phyloP scores from a whole-genome alignment of 2,113 vertebrate genomes.

The Microtus oregoni region DNA sequence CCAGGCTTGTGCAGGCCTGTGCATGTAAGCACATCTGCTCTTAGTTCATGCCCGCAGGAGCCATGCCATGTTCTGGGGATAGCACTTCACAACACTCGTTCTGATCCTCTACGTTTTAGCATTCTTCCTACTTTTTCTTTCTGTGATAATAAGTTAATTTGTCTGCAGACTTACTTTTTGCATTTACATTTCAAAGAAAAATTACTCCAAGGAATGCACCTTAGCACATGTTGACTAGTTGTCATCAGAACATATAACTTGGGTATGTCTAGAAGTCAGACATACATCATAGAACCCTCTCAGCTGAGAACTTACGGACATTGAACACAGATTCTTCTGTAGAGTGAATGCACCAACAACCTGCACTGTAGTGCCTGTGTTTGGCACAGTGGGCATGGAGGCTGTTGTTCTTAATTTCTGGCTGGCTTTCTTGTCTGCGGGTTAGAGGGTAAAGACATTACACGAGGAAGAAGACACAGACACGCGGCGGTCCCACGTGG shows the following conservation, averaged over 20 bases:
- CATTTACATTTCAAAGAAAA: neutral
- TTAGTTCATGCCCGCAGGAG: too few relatives aligned
- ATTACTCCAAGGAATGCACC: neutral
- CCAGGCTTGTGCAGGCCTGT: neutral
- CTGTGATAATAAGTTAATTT: conserved; percentile 33
- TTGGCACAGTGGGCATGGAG: neutral
- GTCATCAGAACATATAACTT: neutral
- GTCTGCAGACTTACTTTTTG: neutral
- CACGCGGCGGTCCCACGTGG: too few relatives aligned
- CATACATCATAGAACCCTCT: neutral
- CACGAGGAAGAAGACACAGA: too few relatives aligned
- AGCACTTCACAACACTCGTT: too few relatives aligned
- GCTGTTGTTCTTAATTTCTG: too few relatives aligned
- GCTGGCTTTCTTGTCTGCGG: too few relatives aligned
- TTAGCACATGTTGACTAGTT: neutral
- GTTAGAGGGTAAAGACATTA: too few relatives aligned
- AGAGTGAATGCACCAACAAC: neutral
- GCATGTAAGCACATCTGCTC: too few relatives aligned
- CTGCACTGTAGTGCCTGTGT: neutral
- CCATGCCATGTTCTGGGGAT: too few relatives aligned
- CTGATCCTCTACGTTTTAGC: too few relatives aligned
- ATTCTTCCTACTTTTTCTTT: neutral
- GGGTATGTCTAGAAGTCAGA: neutral
- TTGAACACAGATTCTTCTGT: neutral
- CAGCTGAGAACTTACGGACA: neutral